These are phyloP conservation scores for Halichondria panicea DNA, from an alignment of 37 sponge, comb jelly and placozoan species.

Conservation along the genomic window DNA sequence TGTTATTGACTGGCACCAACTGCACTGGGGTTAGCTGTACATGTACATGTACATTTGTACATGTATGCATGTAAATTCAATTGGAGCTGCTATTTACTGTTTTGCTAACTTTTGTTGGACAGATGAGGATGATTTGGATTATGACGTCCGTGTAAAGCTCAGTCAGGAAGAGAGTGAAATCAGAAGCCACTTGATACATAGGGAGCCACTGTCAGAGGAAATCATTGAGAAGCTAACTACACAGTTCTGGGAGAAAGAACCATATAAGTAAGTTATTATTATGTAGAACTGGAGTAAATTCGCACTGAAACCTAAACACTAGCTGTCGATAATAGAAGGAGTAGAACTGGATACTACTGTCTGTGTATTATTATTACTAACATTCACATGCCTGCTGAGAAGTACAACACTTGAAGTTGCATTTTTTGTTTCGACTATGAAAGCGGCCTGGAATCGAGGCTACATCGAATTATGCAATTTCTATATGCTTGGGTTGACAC, in stretches of 20 bases:
- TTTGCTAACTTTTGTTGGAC: neutral
- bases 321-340: too few species aligned
- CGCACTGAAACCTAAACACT: too few species aligned
- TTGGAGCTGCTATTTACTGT: neutral
- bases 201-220: slow-evolving; percentile 79
- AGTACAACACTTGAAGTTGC: too few species aligned
- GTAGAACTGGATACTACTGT: too few species aligned
- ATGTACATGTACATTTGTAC: neutral
- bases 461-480: too few species aligned
- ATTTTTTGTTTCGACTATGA: too few species aligned
- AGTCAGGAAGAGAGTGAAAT: slow-evolving; percentile 78
- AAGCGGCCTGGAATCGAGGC: too few species aligned
- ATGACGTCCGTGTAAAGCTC: slow-evolving; percentile 49
- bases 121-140: slow-evolving; percentile 61
- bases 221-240: slow-evolving; percentile 40
- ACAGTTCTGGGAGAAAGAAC: slow-evolving; percentile 86
- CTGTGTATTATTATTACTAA: too few species aligned
- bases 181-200: slow-evolving; percentile 61
- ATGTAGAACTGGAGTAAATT: too few species aligned
- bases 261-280: slow-evolving; percentile 84
- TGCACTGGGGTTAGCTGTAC: neutral
- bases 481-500: too few species aligned
- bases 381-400: too few species aligned
- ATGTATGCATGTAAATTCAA: neutral
- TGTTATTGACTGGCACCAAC: neutral